Percentiles rank a stretch among this genome's conserved stretches.
These are phyloP conservation scores for Tiliacea aurago DNA, from an alignment of 2,888 invertebrate species.

Conservation along the genomic window DNA sequence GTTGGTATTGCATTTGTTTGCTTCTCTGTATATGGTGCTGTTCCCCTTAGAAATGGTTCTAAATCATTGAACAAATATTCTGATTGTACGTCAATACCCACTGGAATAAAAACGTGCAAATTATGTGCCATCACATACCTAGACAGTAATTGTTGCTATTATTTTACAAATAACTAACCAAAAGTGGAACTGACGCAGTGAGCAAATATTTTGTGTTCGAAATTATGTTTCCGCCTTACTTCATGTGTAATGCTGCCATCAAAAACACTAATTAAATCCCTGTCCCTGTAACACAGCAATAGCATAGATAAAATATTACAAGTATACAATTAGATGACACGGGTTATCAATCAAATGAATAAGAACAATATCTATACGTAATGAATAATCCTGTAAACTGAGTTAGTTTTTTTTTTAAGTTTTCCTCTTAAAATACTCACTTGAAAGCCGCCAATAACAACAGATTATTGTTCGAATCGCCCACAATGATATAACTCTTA, in stretches of 20 bases:
- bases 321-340: background rate
- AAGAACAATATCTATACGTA: background rate
- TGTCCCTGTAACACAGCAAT: conserved; percentile 78
- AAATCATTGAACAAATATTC: conserved; percentile 80
- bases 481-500: conserved; percentile 91
- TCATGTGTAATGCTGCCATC: conserved; percentile 83
- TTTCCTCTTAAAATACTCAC: conserved; percentile 79
- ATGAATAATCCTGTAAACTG: background rate
- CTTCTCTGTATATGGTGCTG: background rate
- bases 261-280: conserved; percentile 83
- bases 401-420: background rate
- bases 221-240: conserved; percentile 81
- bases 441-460: conserved; percentile 89
- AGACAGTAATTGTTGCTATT: conserved; percentile 3
- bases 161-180: conserved; percentile 80
- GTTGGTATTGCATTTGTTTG: conserved; percentile 27
- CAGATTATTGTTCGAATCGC: conserved; percentile 92
- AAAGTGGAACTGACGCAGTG: conserved; percentile 91
- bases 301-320: background rate
- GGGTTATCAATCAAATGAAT: background rate
- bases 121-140: background rate
- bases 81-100: conserved; percentile 87
- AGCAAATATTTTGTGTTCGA: conserved; percentile 86
- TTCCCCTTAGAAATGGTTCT: conserved; percentile 55
- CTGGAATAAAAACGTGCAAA: conserved; percentile 76